phyloP scores from a whole-genome alignment of 2,113 vertebrate species.

The Aldabrachelys gigantea region DNA sequence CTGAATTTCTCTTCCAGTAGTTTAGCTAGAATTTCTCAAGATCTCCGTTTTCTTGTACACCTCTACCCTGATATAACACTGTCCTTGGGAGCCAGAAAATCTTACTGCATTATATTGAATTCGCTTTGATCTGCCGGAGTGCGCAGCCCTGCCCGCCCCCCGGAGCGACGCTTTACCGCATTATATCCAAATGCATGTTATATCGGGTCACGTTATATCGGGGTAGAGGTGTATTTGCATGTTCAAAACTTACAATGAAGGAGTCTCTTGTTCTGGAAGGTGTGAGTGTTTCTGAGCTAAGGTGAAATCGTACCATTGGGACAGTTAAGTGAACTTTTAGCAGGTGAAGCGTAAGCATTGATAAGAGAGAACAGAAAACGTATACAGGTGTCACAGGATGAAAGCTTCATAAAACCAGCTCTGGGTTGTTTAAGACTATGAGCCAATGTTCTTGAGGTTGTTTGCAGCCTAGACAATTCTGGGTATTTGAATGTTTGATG shows the following conservation, averaged over 20 bases:
- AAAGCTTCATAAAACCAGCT: neutral
- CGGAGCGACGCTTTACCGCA: too few species aligned
- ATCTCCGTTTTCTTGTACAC: neutral
- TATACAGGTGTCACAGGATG: neutral
- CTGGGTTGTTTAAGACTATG: neutral
- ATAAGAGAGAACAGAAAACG: neutral
- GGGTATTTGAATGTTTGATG: conserved; percentile 39
- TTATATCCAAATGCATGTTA: too few species aligned
- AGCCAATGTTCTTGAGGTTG: neutral
- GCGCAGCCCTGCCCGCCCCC: too few species aligned
- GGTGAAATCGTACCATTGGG: neutral
- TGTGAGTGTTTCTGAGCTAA: neutral
- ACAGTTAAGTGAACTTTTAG: neutral
- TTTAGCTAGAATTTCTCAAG: neutral
- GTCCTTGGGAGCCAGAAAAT: too few species aligned
- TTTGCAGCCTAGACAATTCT: neutral
- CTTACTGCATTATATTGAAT: too few species aligned
- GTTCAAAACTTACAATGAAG: neutral
- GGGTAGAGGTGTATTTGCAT: neutral
- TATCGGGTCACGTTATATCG: too few species aligned
- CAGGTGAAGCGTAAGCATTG: conserved; percentile 1
- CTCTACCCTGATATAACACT: too few species aligned
- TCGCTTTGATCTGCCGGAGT: too few species aligned
- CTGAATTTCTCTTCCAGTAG: neutral
- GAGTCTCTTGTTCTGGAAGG: conserved; percentile 30